These are phyloP conservation scores for Pimephales promelas DNA, from an alignment of 2,113 vertebrate genomes.

Conservation along the genomic window DNA sequence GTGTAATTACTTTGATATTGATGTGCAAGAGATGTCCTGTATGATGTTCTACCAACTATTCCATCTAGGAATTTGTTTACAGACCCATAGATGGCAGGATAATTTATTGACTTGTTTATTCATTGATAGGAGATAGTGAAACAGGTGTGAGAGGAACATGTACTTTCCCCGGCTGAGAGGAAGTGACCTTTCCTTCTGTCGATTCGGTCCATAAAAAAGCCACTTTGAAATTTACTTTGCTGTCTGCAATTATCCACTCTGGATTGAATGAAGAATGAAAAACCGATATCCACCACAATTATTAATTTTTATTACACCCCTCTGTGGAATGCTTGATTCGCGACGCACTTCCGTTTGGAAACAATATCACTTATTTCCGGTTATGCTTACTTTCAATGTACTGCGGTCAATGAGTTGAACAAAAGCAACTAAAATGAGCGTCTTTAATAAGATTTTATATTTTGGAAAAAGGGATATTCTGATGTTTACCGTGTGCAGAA, in stretches of 20 bases:
- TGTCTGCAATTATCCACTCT: background rate
- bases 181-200: background rate
- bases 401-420: too few species aligned
- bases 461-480: too few species aligned
- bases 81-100: background rate
- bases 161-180: background rate
- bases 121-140: constrained; percentile 20
- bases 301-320: too few species aligned
- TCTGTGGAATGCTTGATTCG: background rate
- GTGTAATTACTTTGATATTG: constrained; percentile 11
- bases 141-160: background rate
- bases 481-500: too few species aligned
- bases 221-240: background rate
- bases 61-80: constrained; percentile 3
- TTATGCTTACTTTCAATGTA: too few species aligned
- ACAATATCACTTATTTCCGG: too few species aligned
- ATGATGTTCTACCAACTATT: background rate
- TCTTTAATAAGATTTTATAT: too few species aligned
- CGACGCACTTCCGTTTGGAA: too few species aligned
- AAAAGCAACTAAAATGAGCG: too few species aligned
- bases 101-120: constrained; percentile 30
- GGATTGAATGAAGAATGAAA: background rate
- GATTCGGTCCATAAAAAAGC: background rate
- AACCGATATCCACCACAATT: background rate
- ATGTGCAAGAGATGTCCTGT: background rate